A percentile compares a stretch with the other conserved stretches of the same genome.
These are phyloP conservation scores for Chloropsis hardwickii DNA, from an alignment of 2,113 vertebrate genomes.

Conservation along the genomic window DNA sequence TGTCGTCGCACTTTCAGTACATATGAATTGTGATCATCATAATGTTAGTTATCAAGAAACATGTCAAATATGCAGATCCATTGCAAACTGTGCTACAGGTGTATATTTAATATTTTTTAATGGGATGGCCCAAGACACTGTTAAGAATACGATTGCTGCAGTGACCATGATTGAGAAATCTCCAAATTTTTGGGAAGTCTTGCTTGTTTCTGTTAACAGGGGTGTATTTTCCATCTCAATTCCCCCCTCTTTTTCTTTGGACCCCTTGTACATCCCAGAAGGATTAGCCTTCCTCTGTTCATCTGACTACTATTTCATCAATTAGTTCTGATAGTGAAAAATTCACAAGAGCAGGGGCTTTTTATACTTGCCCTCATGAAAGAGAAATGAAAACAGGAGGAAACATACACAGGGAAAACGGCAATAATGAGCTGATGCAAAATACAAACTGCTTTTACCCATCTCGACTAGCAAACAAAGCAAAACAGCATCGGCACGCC, in stretches of 20 bases:
- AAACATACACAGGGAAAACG: not conserved
- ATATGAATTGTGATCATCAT: not conserved
- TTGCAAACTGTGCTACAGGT: not conserved
- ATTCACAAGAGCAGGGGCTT: not conserved
- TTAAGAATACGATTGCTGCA: not conserved
- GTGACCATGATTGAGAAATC: not conserved
- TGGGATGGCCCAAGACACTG: not conserved
- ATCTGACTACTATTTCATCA: not conserved
- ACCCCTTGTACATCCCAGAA: not conserved
- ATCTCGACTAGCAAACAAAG: constrained; percentile 31
- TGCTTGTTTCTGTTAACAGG: not conserved
- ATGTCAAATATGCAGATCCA: not conserved
- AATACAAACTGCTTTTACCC: constrained; percentile 17
- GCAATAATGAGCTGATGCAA: constrained; percentile 28
- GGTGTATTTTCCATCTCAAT: not conserved
- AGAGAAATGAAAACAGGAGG: not conserved
- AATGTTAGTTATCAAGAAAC: not conserved
- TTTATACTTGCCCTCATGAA: not conserved
- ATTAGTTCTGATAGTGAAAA: not conserved
- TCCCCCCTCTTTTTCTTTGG: not conserved
- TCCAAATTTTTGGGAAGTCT: not conserved
- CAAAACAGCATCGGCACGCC: not conserved
- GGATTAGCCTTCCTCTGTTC: not conserved
- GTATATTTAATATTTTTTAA: not conserved
- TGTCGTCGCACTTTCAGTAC: not conserved